phyloP scores from a whole-genome alignment of 2,888 invertebrate genomes.

The Lordiphosa fenestrarum region DNA sequence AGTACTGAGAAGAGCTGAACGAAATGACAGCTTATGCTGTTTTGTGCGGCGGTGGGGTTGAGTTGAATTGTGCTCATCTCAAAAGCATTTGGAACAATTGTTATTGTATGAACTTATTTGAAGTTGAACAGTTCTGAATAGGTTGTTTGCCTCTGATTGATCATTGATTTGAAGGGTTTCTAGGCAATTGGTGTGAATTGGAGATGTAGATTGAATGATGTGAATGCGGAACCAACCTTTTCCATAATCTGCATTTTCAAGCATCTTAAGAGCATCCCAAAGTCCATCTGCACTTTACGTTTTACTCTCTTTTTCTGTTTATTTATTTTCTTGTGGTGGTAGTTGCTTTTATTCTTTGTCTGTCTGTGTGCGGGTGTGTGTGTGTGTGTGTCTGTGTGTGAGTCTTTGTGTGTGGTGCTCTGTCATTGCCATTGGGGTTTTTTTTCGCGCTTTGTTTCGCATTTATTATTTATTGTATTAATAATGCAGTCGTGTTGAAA shows the following conservation, averaged over 20 bases:
- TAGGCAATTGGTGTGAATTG: too few species aligned
- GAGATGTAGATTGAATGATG: too few species aligned
- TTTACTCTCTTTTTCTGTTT: neutral
- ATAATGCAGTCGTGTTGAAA: constrained; percentile 58
- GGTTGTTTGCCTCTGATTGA: too few species aligned
- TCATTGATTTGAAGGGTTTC: too few species aligned
- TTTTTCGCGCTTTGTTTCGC: constrained; percentile 28
- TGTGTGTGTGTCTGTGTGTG: neutral
- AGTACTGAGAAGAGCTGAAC: too few species aligned
- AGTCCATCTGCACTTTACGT: neutral
- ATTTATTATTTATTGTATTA: constrained; percentile 62
- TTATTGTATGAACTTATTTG: too few species aligned
- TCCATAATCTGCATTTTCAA: neutral
- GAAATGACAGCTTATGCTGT: too few species aligned
- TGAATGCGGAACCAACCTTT: too few species aligned
- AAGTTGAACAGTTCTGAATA: too few species aligned
- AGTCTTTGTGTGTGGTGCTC: neutral
- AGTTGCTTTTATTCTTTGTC: neutral
- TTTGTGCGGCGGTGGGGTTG: too few species aligned
- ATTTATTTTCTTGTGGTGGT: neutral
- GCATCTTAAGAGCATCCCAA: neutral
- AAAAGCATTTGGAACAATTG: too few species aligned
- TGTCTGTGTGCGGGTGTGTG: neutral
- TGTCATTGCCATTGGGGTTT: constrained; percentile 22
- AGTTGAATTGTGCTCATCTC: too few species aligned